phyloP scores from a whole-genome alignment of 2,797 vertebrate genomes.

The Orestias chungarensis region DNA sequence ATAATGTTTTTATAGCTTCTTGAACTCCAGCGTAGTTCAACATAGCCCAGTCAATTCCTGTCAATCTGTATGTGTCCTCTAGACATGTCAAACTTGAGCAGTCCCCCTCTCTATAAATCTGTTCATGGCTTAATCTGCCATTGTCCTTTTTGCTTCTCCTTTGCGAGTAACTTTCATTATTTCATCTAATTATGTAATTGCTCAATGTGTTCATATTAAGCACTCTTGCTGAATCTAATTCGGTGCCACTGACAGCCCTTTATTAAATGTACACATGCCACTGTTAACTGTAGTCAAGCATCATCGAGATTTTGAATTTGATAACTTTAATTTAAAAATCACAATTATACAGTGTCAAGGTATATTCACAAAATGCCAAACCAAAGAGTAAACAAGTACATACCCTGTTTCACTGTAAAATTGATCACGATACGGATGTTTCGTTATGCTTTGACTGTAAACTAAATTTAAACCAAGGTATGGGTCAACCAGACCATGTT shows the following conservation, averaged over 20 bases:
- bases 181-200: conserved; percentile 55
- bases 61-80: conserved; percentile 17
- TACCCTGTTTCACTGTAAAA: background rate
- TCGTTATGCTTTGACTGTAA: no score
- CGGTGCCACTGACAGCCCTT: conserved; percentile 57
- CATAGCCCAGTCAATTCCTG: conserved; percentile 38
- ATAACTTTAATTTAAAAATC: background rate
- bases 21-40: conserved; percentile 46
- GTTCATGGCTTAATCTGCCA: conserved; percentile 33
- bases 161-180: conserved; percentile 22
- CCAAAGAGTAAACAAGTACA: background rate
- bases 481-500: no score
- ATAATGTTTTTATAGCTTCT: conserved; percentile 69
- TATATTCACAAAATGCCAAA: background rate
- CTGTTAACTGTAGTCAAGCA: background rate
- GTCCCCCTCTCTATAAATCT: conserved; percentile 36
- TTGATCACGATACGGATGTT: no score
- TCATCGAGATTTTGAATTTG: background rate
- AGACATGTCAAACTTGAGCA: conserved; percentile 28
- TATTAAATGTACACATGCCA: conserved; percentile 52
- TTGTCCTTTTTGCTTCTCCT: conserved; percentile 22
- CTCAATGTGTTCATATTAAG: conserved; percentile 60
- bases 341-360: background rate
- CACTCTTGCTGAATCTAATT: conserved; percentile 61
- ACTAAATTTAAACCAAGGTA: no score